Evolutionary conservation across 2,113 vertebrate species (phyloP).

Genomic region (Nothobranchius furzeri): DNA sequence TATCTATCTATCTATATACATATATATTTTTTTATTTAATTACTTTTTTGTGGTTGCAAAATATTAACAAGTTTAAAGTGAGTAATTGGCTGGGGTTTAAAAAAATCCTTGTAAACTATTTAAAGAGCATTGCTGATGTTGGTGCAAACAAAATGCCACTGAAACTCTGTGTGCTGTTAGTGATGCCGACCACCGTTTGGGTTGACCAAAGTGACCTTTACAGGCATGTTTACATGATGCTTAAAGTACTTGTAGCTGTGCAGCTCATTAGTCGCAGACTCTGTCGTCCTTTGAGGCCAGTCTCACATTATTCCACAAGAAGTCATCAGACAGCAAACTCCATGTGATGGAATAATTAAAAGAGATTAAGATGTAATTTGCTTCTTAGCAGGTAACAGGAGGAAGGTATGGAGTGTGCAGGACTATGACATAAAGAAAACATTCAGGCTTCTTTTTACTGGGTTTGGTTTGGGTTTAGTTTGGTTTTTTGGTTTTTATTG

Average conservation of each 20-base stretch:
- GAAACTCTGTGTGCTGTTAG: background rate
- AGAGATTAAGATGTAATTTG: background rate
- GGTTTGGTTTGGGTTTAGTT: background rate
- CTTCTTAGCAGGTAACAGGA: background rate
- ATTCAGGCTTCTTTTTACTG: background rate
- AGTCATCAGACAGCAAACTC: background rate
- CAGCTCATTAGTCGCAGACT: background rate
- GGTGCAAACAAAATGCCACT: background rate
- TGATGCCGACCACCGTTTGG: background rate
- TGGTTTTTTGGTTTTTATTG: too few relatives aligned
- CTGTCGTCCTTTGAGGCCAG: background rate
- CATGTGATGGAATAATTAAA: background rate
- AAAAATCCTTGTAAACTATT: too few relatives aligned
- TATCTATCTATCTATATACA: too few relatives aligned
- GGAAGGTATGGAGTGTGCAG: background rate
- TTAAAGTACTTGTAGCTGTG: constrained; percentile 4
- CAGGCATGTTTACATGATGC: constrained; percentile 1
- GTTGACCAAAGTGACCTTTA: background rate
- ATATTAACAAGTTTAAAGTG: too few relatives aligned
- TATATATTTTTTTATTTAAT: too few relatives aligned
- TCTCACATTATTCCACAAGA: background rate
- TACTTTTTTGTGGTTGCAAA: too few relatives aligned
- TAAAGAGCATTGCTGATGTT: too few relatives aligned
- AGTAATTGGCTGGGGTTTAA: too few relatives aligned
- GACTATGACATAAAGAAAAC: background rate